Conservation (phyloP, 2,797 vertebrate species). For the Podarcis siculus region DNA sequence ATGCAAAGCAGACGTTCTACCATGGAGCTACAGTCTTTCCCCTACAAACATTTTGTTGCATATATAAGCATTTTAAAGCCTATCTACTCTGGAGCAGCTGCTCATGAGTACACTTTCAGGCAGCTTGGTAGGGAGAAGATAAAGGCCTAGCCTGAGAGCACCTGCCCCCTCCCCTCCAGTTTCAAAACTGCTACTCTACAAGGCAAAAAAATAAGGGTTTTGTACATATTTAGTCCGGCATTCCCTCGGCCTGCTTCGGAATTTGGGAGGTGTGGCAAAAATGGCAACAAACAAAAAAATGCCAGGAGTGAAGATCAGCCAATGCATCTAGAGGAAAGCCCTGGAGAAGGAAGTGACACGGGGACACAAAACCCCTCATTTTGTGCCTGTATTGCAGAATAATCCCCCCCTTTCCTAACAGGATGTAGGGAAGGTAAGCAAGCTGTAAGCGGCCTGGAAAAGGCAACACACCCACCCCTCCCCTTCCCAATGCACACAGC, state of each 20-base stretch:
- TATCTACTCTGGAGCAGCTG: background rate
- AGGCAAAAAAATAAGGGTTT: background rate
- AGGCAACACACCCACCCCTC: too few species aligned
- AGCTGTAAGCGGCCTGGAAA: background rate
- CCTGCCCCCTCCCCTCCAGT: background rate
- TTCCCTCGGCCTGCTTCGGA: slow-evolving; percentile 4
- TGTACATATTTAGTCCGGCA: background rate
- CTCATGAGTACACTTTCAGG: background rate
- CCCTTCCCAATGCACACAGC: background rate
- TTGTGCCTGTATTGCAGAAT: background rate
- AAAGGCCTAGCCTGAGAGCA: background rate
- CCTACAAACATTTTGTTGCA: background rate
- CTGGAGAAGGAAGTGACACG: slow-evolving; percentile 8
- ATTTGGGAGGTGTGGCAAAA: background rate
- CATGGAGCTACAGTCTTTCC: too few species aligned
- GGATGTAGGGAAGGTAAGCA: background rate
- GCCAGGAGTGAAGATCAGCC: slow-evolving; percentile 3
- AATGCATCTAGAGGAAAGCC: slow-evolving; percentile 13
- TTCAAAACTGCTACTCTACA: slow-evolving; percentile 18
- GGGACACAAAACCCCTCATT: background rate
- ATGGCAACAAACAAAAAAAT: slow-evolving; percentile 4
- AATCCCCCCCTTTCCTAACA: background rate
- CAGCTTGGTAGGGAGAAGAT: background rate
- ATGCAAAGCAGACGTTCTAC: too few species aligned
- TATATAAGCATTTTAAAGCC: background rate